These are phyloP conservation scores for Premnoplex brunnescens DNA, from an alignment of 2,797 vertebrate species.

Conservation along the genomic window DNA sequence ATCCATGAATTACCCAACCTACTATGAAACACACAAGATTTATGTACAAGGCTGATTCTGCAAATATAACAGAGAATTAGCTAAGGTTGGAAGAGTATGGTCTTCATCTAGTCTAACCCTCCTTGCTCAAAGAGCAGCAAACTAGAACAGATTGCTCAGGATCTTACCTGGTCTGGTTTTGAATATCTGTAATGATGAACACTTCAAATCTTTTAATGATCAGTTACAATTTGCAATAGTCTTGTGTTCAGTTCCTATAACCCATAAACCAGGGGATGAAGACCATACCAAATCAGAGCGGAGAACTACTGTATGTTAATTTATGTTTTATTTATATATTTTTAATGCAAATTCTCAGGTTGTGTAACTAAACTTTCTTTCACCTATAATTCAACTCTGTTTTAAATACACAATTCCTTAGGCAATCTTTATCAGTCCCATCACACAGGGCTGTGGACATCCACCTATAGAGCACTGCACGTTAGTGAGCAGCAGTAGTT, in stretches of 20 bases:
- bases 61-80: neutral
- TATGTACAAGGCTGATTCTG: neutral
- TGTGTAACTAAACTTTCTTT: neutral
- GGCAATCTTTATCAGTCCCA: neutral
- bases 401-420: neutral
- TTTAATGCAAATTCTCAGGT: neutral
- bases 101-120: neutral
- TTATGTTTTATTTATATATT: neutral
- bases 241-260: neutral
- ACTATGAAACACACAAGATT: neutral
- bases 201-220: neutral
- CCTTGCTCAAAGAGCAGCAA: neutral
- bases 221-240: neutral
- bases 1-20: neutral
- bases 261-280: neutral
- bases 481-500: neutral
- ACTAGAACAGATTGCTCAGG: neutral
- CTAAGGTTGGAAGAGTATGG: neutral
- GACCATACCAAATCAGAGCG: neutral
- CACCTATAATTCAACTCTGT: neutral
- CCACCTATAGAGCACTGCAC: neutral
- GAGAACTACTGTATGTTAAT: neutral
- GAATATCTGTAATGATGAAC: neutral
- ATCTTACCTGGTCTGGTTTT: neutral
- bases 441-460: neutral